Conservation (phyloP, 2,113 vertebrate genomes). For the Tricholaema leucomelas region DNA sequence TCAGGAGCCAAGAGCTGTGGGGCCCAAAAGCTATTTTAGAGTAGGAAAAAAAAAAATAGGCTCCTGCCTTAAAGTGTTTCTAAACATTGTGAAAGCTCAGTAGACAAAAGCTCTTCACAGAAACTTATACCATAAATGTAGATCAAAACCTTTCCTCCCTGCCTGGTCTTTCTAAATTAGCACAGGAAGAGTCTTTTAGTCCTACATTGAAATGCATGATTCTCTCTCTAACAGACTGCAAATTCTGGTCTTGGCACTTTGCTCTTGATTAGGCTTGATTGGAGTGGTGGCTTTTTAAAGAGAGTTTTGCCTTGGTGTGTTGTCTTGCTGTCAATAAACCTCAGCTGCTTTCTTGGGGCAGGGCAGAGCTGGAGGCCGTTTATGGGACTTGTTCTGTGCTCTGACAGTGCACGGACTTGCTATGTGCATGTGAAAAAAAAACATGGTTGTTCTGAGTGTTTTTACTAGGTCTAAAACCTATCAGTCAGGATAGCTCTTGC, state of each 20-base stretch:
- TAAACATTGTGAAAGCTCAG: not conserved
- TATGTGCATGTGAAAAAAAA: accelerated
- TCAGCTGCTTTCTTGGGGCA: accelerated
- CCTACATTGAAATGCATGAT: accelerated
- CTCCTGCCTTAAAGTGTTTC: not conserved
- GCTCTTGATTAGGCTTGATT: not conserved
- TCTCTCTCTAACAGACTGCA: accelerated
- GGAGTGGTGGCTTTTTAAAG: not conserved
- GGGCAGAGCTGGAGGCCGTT: not conserved
- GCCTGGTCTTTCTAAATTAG: not conserved
- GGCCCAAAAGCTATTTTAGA: not conserved
- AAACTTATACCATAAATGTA: not conserved
- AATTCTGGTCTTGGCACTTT: not conserved
- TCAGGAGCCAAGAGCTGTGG: not conserved
- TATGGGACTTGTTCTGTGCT: too few relatives aligned
- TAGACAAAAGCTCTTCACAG: not conserved
- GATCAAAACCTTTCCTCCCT: not conserved
- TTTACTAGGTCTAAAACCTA: not conserved
- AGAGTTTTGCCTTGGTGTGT: not conserved
- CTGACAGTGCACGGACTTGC: accelerated
- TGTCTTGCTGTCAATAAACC: not conserved
- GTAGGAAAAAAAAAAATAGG: too few relatives aligned
- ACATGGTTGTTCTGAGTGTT: not conserved
- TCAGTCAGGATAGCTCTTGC: not conserved
- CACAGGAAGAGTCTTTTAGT: not conserved